These are phyloP conservation scores for Scaeva pyrastri DNA, from an alignment of 2,888 invertebrate species.

Conservation along the genomic window DNA sequence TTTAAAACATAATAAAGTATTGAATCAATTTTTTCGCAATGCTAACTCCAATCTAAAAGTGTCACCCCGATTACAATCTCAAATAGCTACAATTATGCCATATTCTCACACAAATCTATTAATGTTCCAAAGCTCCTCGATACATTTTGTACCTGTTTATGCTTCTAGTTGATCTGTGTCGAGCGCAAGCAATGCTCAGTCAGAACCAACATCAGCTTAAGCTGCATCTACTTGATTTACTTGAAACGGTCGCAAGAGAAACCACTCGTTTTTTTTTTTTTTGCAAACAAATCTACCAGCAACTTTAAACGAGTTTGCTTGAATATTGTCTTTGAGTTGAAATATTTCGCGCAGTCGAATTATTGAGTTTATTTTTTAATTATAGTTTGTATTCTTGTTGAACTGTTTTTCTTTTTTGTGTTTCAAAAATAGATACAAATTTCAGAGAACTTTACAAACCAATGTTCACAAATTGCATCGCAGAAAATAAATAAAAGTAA, in stretches of 20 bases:
- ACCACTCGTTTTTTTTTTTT: slow-evolving; percentile 41
- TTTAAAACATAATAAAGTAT: too few relatives aligned
- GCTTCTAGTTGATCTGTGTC: slow-evolving; percentile 16
- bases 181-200: slow-evolving; percentile 35
- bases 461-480: slow-evolving; percentile 29
- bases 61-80: too few relatives aligned
- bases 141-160: slow-evolving; percentile 33
- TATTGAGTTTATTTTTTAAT: slow-evolving; percentile 33
- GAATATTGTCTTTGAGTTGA: slow-evolving; percentile 23
- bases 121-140: not conserved
- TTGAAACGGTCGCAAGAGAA: slow-evolving; percentile 47
- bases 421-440: slow-evolving; percentile 19
- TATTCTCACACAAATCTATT: slow-evolving; percentile 37
- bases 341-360: slow-evolving; percentile 37
- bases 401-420: slow-evolving; percentile 39
- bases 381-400: slow-evolving; percentile 15
- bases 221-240: slow-evolving; percentile 60
- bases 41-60: too few relatives aligned
- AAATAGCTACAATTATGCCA: slow-evolving; percentile 53
- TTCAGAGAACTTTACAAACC: not conserved
- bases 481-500: too few relatives aligned
- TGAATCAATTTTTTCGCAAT: too few relatives aligned
- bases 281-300: slow-evolving; percentile 16
- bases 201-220: slow-evolving; percentile 47
- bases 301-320: slow-evolving; percentile 58